Evolutionary conservation across 2,113 vertebrate genomes (phyloP), one percentile per base, ranked within the genome.

Genomic region (Oreochromis tanganicae): DNA sequence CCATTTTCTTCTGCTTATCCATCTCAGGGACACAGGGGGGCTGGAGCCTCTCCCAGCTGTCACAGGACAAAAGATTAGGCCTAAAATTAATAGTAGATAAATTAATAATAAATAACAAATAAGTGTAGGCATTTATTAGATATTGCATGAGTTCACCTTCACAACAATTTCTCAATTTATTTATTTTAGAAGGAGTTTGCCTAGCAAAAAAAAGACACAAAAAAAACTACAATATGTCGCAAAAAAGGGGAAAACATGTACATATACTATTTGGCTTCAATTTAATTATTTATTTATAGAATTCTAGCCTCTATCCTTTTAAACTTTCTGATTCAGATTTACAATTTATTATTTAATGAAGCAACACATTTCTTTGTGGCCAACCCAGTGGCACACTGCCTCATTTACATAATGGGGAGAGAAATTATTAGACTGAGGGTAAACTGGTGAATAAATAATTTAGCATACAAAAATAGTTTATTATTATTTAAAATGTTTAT

Each of bases 381-480:
- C 66, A 24, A 68, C 7, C 36, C 63, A 41, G 7, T 43, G 7
- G 3, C 19, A 24, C 63, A 43, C n/a, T 71, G 66, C 13, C 21
- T 16, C 38, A 6, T 46, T 71, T 71, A 24, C 38, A 46, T 46
- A 71, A 71, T 1, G 7, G 7, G 43, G 68, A 73, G 38, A 73
- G 1, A 73, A 46, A 73, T 46, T 27, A 46, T 16, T 46, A 63
- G 19, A 4, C 59, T 11, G 59, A 63, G 19, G 29, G 29, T 63
- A 34, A 63, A 34, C 5, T 63, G 59, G 41, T 73, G 24, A 46
- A 27, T 4, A 73, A 46, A 48, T 73, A 73, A 46, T 46, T 73
- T 27, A 27, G 21, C 19, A 0, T 1, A 73, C 13, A 24, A 73
- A 21, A 73, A 73, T 0, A 46, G 13, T 13, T n/a, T 66, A 46